phyloP scores from a whole-genome alignment of 2,888 invertebrate genomes.

The Slavum lentiscoides region DNA sequence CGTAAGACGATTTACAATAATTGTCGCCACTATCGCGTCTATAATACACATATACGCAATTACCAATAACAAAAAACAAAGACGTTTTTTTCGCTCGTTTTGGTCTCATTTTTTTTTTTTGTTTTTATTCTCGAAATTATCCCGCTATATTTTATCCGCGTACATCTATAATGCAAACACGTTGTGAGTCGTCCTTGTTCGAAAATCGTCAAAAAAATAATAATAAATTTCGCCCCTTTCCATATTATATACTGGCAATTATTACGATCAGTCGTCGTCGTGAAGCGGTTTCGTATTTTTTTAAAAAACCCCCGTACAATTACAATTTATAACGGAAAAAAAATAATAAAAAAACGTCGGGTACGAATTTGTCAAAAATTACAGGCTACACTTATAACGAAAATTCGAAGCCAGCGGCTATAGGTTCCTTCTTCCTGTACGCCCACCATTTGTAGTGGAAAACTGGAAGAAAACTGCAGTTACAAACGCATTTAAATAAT shows the following conservation, averaged over 20 bases:
- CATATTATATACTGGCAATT: not conserved
- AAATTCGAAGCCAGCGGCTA: not conserved
- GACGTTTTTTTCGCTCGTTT: not conserved
- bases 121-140: not conserved
- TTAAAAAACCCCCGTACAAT: not conserved
- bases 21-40: no score
- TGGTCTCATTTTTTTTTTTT: slow-evolving; percentile 5
- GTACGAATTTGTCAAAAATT: not conserved
- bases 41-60: not conserved
- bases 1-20: no score
- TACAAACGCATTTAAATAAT: no score
- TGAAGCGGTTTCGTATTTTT: not conserved
- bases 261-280: not conserved
- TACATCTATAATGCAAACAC: not conserved
- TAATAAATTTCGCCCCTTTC: not conserved
- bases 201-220: not conserved
- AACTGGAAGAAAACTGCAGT: no score
- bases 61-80: slow-evolving; percentile 12
- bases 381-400: no score
- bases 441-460: no score
- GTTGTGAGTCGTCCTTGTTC: not conserved
- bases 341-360: not conserved
- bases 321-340: no score
- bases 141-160: not conserved
- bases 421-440: no score